Evolutionary conservation across 2,113 vertebrate genomes (phyloP).

Genomic region (Lynx canadensis): DNA sequence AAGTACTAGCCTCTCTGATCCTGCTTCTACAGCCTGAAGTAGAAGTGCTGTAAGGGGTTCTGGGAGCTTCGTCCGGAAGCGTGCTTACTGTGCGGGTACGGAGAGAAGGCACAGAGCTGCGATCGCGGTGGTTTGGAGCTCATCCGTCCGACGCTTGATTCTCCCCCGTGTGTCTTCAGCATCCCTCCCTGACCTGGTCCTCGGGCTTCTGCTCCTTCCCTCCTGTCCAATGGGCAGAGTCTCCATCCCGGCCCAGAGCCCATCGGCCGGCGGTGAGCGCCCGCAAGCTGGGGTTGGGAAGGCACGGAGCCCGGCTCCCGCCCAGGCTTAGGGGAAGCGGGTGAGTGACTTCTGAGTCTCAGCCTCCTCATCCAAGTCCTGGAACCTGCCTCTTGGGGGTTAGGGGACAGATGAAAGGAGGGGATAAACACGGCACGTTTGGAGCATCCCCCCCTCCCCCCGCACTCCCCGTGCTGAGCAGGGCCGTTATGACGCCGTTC

Average conservation of each 20-base stretch:
- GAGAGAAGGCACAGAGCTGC: fast-evolving
- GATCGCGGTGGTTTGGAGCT: not conserved
- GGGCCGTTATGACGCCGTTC: fast-evolving
- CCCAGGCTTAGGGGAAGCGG: not conserved
- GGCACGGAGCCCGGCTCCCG: not conserved
- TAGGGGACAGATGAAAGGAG: not conserved
- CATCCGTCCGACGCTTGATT: too few species aligned
- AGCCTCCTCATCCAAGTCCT: fast-evolving
- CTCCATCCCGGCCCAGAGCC: not conserved
- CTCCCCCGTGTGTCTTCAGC: not conserved
- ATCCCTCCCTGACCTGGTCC: fast-evolving
- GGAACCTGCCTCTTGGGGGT: not conserved
- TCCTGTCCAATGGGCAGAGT: not conserved
- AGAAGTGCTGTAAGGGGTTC: not conserved
- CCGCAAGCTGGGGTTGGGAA: not conserved
- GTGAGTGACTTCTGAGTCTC: not conserved
- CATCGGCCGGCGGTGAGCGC: fast-evolving
- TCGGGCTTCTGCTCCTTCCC: not conserved
- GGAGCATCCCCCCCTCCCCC: too few species aligned
- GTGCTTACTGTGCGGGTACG: fast-evolving
- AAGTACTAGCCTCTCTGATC: not conserved
- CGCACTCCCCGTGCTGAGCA: not conserved
- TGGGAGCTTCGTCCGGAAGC: not conserved
- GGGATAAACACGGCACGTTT: fast-evolving
- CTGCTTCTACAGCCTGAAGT: not conserved